Conservation (phyloP, 2,113 vertebrate genomes). For the Limnothrissa miodon region DNA sequence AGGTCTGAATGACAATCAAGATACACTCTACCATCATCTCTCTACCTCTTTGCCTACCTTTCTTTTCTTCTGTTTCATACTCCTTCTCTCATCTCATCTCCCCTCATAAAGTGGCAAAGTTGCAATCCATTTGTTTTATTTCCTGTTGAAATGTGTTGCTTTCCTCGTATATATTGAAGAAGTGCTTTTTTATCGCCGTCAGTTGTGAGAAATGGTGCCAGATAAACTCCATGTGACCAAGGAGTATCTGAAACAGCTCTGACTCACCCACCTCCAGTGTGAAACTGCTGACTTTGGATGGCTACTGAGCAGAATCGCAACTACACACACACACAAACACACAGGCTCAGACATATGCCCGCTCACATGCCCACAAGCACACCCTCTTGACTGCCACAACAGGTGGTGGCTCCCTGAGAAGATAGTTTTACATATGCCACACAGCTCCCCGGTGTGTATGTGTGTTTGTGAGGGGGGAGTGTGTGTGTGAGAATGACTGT, state of each 20-base stretch:
- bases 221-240: background rate
- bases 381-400: constrained; percentile 50
- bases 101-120: background rate
- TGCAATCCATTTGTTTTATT: background rate
- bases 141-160: background rate
- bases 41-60: background rate
- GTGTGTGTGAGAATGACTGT: background rate
- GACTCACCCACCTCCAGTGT: background rate
- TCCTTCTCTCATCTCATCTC: background rate
- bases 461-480: too few species aligned
- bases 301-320: background rate
- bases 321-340: background rate
- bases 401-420: constrained; percentile 59
- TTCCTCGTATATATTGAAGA: background rate
- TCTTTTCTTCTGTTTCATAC: background rate
- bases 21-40: background rate
- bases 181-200: background rate
- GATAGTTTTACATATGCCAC: constrained; percentile 53
- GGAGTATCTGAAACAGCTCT: constrained; percentile 15
- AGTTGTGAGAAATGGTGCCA: background rate
- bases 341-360: background rate
- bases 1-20: background rate
- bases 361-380: constrained; percentile 15
- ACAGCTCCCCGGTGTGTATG: constrained; percentile 14
- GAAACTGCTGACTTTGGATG: constrained; percentile 11